Evolutionary conservation across 2,797 vertebrate species (phyloP), one percentile per base, ranked within the genome.

Genomic region (Myotis planiceps): DNA sequence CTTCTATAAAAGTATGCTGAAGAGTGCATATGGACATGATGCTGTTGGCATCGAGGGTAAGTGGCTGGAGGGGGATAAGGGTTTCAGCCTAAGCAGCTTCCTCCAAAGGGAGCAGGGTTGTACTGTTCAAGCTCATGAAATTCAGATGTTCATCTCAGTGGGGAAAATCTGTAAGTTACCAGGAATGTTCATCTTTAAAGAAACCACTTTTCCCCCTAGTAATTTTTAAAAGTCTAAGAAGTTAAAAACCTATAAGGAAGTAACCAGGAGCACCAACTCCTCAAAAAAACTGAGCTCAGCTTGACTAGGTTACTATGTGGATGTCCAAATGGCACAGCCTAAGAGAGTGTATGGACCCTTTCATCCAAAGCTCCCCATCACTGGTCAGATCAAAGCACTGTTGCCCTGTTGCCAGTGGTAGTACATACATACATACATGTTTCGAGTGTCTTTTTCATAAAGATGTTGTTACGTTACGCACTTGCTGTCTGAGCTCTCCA

Each of bases 401-500:
- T 29, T 0, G 39, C 32, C 47, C 1, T 3, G 0, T 60, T 39
- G 51, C 32, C 39, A 32, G 58, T 23, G 58, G 45, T 21, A 27
- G 25, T 55, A 6, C 55, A 60, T 3, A 12, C 9, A 16, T 19
- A 23, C 1, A 13, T 12, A 25, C 9, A 19, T 58, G 10, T 29
- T 12, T 32, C 63, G 9, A 42, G 42, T 5, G 2, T 69, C 63
- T 88, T 71, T 37, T 34, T 71, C 32, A 7, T n/a, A 32, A 58
- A 45, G 9, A 18, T 27, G 32, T 4, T 92, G 72, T 71, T 42
- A 32, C 95, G 0, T 98, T 42, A 32, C 96, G 0, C 98, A 99
- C 99, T 98, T 99, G 97, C 97, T 76, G 29, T 99, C 99, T 16
- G 98, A 98, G 85, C 98, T 98, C 58, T 99, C 99, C 97, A 99